Evolutionary conservation across 2,888 invertebrate genomes (phyloP).

Genomic region (Torymus aiolomorphi): DNA sequence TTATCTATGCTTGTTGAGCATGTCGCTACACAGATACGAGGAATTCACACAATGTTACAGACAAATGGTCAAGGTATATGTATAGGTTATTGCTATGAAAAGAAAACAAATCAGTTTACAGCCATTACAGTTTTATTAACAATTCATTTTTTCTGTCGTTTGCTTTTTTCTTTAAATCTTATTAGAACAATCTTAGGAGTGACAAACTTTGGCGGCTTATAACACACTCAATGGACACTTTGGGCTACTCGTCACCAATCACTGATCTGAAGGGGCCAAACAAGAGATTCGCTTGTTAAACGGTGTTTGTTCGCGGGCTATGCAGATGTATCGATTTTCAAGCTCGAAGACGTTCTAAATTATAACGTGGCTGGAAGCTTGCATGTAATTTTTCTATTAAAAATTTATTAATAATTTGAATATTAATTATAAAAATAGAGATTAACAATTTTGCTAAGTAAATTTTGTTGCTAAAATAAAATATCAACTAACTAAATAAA

Average conservation of each 20-base stretch:
- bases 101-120: constrained; percentile 31
- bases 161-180: constrained; percentile 25
- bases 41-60: constrained; percentile 69
- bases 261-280: constrained; percentile 31
- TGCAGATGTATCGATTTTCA: constrained; percentile 17
- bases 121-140: constrained; percentile 62
- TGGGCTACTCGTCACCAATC: constrained; percentile 63
- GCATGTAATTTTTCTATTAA: not conserved
- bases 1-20: constrained; percentile 67
- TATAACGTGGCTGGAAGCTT: too few species aligned
- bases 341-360: too few species aligned
- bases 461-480: too few species aligned
- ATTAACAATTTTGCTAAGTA: too few species aligned
- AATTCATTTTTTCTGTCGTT: constrained; percentile 57
- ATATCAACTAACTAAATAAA: too few species aligned
- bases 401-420: too few species aligned
- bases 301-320: constrained; percentile 1
- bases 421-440: too few species aligned
- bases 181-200: constrained; percentile 67
- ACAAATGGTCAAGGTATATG: constrained; percentile 60
- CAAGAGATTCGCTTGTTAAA: constrained; percentile 37
- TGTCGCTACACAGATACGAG: constrained; percentile 63
- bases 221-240: constrained; percentile 64
- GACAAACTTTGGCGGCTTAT: constrained; percentile 67
- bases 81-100: not conserved